Evolutionary conservation across 2,797 vertebrate species (phyloP).

Genomic region (Leptodactylus fallax): DNA sequence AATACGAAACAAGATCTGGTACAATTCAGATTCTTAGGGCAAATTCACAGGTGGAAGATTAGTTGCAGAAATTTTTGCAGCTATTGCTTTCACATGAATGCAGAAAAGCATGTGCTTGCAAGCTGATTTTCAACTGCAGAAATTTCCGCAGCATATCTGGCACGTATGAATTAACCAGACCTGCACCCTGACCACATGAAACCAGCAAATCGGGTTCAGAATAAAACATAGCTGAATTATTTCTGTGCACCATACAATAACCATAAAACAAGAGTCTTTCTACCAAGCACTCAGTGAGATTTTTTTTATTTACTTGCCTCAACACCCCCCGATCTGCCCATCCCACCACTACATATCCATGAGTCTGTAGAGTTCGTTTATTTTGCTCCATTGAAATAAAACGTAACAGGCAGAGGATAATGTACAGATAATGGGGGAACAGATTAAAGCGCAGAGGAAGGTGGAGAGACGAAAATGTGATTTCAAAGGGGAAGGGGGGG

Average conservation of each 20-base stretch:
- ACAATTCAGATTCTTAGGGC: no score
- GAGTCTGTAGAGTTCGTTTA: conserved; percentile 49
- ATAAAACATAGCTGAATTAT: no score
- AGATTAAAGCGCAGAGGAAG: conserved; percentile 16
- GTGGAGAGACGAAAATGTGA: neutral
- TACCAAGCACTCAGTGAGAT: neutral
- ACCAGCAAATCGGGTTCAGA: no score
- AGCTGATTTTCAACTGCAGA: no score
- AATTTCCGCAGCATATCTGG: no score
- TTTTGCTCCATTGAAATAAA: conserved; percentile 56
- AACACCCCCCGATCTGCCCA: neutral
- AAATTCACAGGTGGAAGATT: no score
- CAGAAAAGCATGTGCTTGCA: no score
- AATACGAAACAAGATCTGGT: no score
- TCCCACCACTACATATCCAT: conserved; percentile 13
- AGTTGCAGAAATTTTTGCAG: no score
- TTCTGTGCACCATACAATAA: neutral
- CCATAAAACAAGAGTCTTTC: neutral
- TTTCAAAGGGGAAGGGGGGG: neutral
- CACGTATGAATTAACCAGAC: no score
- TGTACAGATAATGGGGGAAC: conserved; percentile 27
- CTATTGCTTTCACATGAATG: no score
- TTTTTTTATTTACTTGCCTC: neutral
- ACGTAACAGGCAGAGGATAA: conserved; percentile 47
- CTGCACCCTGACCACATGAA: no score